Evolutionary conservation across 1,140 invertebrate species (phyloP), one percentile per base, ranked within the genome.

Genomic region (Eumeta japonica): DNA sequence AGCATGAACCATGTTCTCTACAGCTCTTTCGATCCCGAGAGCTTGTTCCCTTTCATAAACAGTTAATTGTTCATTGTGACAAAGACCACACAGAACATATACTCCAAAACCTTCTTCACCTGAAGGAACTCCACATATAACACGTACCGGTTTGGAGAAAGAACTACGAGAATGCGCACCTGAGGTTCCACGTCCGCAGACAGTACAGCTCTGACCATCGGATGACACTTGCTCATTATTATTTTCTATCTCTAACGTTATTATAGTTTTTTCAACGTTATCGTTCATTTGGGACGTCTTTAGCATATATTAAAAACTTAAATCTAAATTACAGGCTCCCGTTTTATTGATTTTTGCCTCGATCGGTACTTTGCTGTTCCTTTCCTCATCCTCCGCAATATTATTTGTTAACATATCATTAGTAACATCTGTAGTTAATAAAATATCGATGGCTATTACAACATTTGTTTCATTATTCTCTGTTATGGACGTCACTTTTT

Each of bases 61-160:
- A 18, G 35, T 38, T 4, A n/a, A 12, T 20, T 43, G 29, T 39
- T 38, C 35, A 2, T 28, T 34, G 18, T 43, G 9, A 13, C 41
- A 43, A 9, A 43, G n/a, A 28, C 32, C 15, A 29, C 41, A 43
- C 17, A 33, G 12, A 13, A 43, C 28, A 11, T 33, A 16, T 14
- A 36, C 32, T 15, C 41, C 41, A 29, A 33, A 43, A 38, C 36
- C 41, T 34, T 43, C 37, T 17, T 38, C 24, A 16, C 41, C 41
- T 29, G 14, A 10, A 28, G 41, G 9, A 15, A 43, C 7, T 9
- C 41, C 35, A 35, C 41, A 43, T 10, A 38, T 33, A 33, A 13
- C 32, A 35, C 38, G 37, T 10, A 38, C 41, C 14, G 39, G 39
- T 35, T 35, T 43, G 16, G 10, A 29, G 14, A 35, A 43, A 2